phyloP scores from a whole-genome alignment of 2,113 vertebrate genomes.

The Plestiodon gilberti region DNA sequence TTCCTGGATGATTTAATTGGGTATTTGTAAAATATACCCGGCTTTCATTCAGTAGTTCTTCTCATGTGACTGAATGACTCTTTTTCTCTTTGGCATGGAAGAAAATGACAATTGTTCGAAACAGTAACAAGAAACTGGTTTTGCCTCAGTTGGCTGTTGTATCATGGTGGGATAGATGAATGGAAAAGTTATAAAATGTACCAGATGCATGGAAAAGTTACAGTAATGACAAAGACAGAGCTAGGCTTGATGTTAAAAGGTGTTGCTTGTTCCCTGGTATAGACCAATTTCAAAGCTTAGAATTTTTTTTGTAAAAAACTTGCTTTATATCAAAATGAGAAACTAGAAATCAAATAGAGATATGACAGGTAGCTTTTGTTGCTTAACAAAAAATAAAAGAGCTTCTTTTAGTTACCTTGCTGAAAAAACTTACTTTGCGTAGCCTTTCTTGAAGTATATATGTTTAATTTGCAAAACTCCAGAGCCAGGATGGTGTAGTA shows the following conservation, averaged over 20 bases:
- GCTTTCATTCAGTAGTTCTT: slow-evolving; percentile 68
- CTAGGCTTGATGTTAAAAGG: slow-evolving; percentile 42
- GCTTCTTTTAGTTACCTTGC: slow-evolving; percentile 60
- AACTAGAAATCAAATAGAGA: slow-evolving; percentile 62
- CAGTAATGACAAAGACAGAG: slow-evolving; percentile 54
- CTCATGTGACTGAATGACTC: slow-evolving; percentile 54
- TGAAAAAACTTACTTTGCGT: slow-evolving; percentile 2
- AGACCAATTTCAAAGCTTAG: slow-evolving; percentile 51
- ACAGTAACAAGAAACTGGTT: slow-evolving; percentile 26
- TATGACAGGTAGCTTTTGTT: slow-evolving; percentile 66
- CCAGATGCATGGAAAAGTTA: slow-evolving; percentile 43
- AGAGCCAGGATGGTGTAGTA: too few species aligned
- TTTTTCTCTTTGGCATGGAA: slow-evolving; percentile 62
- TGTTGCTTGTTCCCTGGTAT: slow-evolving; percentile 39
- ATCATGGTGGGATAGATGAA: slow-evolving; percentile 27
- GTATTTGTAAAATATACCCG: slow-evolving; percentile 65
- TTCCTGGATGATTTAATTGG: slow-evolving; percentile 66
- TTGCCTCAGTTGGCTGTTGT: slow-evolving; percentile 32
- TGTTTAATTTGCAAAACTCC: too few species aligned
- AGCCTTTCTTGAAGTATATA: slow-evolving; percentile 29
- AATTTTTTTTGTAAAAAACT: slow-evolving; percentile 56
- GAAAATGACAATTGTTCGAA: slow-evolving; percentile 62
- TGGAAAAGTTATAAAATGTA: slow-evolving; percentile 46
- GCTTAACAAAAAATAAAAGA: slow-evolving; percentile 36
- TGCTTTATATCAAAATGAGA: slow-evolving; percentile 57